Conservation (phyloP, 1,140 invertebrate species). For the Forficula auricularia region DNA sequence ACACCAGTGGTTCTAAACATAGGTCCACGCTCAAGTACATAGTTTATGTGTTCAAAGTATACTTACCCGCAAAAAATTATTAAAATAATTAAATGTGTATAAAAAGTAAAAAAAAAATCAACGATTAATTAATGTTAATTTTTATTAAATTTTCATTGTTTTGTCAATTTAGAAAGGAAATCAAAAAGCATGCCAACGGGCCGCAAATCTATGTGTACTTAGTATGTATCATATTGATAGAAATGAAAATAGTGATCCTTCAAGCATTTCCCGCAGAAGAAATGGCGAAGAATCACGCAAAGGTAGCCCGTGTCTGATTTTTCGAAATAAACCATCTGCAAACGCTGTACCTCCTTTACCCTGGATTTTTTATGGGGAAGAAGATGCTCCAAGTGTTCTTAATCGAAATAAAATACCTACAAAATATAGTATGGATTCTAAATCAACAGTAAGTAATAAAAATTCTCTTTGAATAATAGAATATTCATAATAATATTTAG, state of each 20-base stretch:
- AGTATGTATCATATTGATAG: slow-evolving; percentile 34
- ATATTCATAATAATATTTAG: background rate
- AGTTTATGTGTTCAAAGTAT: no score
- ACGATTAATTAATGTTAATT: slow-evolving; percentile 4
- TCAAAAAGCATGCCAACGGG: slow-evolving; percentile 39
- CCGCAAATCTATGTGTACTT: slow-evolving; percentile 50
- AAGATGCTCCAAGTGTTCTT: slow-evolving; percentile 28
- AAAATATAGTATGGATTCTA: slow-evolving; percentile 30
- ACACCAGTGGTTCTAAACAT: no score
- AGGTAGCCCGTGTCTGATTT: no score
- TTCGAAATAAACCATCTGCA: slow-evolving; percentile 20
- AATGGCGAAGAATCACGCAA: no score
- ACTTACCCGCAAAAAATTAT: no score
- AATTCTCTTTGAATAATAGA: background rate
- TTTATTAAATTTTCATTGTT: slow-evolving; percentile 15
- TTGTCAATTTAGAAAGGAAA: slow-evolving; percentile 29
- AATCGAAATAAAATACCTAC: slow-evolving; percentile 30
- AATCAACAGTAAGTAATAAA: slow-evolving; percentile 20
- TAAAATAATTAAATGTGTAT: no score
- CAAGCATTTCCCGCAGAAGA: slow-evolving; percentile 21
- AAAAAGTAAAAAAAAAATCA: no score
- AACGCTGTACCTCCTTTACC: slow-evolving; percentile 21
- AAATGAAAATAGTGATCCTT: slow-evolving; percentile 29
- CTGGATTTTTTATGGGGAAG: slow-evolving; percentile 35
- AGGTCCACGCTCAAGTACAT: no score